A percentile compares a stretch with the other conserved stretches of the same genome.
These are phyloP conservation scores for Nibea albiflora DNA, from an alignment of 2,113 vertebrate genomes.

Conservation along the genomic window DNA sequence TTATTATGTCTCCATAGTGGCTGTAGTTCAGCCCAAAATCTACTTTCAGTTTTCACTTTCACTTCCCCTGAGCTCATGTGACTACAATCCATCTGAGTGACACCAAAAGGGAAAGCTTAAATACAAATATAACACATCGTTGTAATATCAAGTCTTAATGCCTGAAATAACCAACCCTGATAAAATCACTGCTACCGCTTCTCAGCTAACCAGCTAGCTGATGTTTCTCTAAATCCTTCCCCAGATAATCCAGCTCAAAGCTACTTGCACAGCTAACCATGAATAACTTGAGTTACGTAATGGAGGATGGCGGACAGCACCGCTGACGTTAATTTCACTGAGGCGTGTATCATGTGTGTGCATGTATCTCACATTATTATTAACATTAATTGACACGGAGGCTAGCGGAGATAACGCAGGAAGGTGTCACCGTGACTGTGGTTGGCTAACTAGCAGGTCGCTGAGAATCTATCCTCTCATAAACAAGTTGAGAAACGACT, in stretches of 20 bases:
- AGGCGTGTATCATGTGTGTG: background rate
- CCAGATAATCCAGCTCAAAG: constrained; percentile 68
- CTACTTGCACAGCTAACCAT: constrained; percentile 61
- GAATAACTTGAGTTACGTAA: constrained; percentile 64
- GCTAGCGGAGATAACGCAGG: background rate
- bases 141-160: background rate
- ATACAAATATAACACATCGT: background rate
- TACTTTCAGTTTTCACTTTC: background rate
- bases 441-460: background rate
- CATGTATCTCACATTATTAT: background rate
- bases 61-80: background rate
- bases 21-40: background rate
- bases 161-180: background rate
- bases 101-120: background rate
- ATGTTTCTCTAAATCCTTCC: constrained; percentile 32
- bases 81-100: background rate
- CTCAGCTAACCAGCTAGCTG: constrained; percentile 30
- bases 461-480: rapidly evolving
- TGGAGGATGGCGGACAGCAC: background rate
- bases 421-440: background rate
- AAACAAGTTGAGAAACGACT: background rate
- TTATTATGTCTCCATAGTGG: too few relatives aligned
- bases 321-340: background rate
- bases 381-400: background rate
- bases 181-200: background rate